phyloP scores from a whole-genome alignment of 2,113 vertebrate species.

The Brachypteracias leptosomus region DNA sequence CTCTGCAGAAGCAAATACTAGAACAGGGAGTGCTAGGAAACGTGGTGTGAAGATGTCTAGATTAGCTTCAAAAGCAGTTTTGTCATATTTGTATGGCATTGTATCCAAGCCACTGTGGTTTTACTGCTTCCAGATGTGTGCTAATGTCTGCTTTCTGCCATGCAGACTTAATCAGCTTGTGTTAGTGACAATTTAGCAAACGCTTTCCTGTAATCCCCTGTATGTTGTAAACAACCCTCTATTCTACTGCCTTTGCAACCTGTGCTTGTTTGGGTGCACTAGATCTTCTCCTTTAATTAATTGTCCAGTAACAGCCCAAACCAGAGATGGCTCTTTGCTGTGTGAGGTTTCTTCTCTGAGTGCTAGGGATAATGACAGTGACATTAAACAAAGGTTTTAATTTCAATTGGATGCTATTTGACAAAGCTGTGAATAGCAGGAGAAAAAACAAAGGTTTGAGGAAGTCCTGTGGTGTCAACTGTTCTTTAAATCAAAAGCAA shows the following conservation, averaged over 20 bases:
- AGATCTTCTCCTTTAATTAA: background rate
- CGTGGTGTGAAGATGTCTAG: background rate
- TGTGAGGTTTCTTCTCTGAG: background rate
- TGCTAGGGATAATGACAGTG: background rate
- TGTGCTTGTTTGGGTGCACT: background rate
- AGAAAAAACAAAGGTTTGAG: background rate
- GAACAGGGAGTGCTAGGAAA: background rate
- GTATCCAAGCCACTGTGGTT: background rate
- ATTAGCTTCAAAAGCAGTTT: background rate
- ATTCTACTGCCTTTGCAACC: background rate
- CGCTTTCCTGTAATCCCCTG: background rate
- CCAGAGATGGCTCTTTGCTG: background rate
- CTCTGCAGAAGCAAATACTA: background rate
- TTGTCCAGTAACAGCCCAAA: background rate
- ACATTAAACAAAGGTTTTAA: background rate
- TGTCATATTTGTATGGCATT: background rate
- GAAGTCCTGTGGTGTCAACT: background rate
- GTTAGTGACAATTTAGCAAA: background rate
- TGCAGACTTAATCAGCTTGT: background rate
- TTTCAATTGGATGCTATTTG: background rate
- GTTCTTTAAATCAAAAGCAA: constrained; percentile 3
- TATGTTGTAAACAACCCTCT: background rate
- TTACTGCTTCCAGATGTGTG: background rate
- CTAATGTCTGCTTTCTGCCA: background rate
- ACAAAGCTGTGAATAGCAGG: background rate